phyloP scores from a whole-genome alignment of 1,140 invertebrate species.

The Heliothis subflexa region DNA sequence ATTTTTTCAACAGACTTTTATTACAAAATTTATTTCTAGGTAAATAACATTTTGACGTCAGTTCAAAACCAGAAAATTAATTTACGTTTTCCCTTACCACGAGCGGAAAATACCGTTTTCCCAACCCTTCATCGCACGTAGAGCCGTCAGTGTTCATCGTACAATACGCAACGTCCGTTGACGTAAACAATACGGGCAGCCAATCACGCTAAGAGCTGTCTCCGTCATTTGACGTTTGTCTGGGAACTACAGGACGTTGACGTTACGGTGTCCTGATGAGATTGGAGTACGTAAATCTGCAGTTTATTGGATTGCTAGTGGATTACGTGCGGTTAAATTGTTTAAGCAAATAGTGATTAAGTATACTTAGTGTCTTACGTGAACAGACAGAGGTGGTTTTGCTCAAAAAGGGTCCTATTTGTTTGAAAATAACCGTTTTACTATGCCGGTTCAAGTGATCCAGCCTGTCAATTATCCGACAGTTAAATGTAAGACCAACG shows the following conservation, averaged over 20 bases:
- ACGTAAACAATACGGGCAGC: background rate
- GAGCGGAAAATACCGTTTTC: background rate
- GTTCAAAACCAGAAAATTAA: background rate
- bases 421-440: too few relatives aligned
- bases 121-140: background rate
- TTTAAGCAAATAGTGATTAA: too few relatives aligned
- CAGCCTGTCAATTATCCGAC: too few relatives aligned
- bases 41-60: background rate
- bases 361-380: too few relatives aligned
- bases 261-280: background rate
- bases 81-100: background rate
- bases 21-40: too few relatives aligned
- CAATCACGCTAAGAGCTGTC: slow-evolving; percentile 44
- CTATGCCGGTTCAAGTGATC: too few relatives aligned
- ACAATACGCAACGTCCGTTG: slow-evolving; percentile 5
- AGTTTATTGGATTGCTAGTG: background rate
- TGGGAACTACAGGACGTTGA: background rate
- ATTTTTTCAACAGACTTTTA: too few relatives aligned
- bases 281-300: background rate
- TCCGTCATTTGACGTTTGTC: background rate
- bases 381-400: too few relatives aligned
- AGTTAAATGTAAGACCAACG: too few relatives aligned
- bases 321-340: too few relatives aligned
- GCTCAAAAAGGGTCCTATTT: too few relatives aligned
- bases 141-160: background rate